Evolutionary conservation across 2,888 invertebrate species (phyloP).

Genomic region (Lithophane semibrunnea): DNA sequence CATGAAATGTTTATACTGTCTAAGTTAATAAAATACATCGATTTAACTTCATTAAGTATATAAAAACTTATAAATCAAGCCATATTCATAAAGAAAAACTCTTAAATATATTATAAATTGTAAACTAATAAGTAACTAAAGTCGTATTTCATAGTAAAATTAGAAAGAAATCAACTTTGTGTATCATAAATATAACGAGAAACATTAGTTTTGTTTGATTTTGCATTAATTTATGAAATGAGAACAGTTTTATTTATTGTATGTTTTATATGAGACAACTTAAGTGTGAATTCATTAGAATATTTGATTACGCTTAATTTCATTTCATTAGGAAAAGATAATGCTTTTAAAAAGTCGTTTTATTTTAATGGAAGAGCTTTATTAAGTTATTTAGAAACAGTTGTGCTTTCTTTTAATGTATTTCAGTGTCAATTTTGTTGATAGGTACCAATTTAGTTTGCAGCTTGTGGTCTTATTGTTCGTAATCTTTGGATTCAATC

Average conservation of each 20-base stretch:
- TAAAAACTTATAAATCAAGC: conserved; percentile 24
- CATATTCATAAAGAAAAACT: conserved; percentile 7
- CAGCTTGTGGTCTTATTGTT: not conserved
- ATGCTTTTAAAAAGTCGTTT: conserved; percentile 10
- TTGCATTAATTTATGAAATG: conserved; percentile 8
- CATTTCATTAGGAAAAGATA: conserved; percentile 10
- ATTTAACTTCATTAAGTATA: conserved; percentile 25
- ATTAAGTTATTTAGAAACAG: not conserved
- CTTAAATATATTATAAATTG: conserved; percentile 23
- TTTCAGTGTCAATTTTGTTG: not conserved
- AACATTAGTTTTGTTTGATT: conserved; percentile 30
- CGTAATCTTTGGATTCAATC: not conserved
- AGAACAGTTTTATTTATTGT: conserved; percentile 35
- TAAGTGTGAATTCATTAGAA: conserved; percentile 39
- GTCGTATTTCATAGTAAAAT: conserved; percentile 33
- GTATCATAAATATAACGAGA: conserved; percentile 20
- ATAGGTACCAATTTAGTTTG: not conserved
- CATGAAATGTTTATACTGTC: not conserved
- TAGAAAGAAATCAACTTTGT: conserved; percentile 14
- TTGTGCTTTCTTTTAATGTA: not conserved
- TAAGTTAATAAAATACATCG: conserved; percentile 14
- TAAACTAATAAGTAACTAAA: conserved; percentile 22
- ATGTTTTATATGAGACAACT: conserved; percentile 14
- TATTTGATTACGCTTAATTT: conserved; percentile 47
- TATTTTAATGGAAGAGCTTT: conserved; percentile 1